A percentile compares a stretch with the other conserved stretches of the same genome.
These are phyloP conservation scores for Carabus problematicus DNA, from an alignment of 2,888 invertebrate species.

Conservation along the genomic window DNA sequence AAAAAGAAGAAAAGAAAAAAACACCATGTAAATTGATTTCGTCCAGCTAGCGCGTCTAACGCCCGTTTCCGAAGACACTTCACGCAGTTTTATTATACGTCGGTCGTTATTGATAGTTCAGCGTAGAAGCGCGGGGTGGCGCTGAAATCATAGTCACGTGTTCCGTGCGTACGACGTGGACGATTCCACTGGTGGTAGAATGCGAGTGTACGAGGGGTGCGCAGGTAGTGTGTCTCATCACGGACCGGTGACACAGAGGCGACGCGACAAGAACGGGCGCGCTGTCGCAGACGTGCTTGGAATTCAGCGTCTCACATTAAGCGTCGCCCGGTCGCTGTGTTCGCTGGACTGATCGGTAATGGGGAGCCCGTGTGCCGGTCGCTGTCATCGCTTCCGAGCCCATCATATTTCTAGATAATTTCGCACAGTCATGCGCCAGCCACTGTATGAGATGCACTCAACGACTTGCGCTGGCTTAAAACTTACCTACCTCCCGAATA, in stretches of 20 bases:
- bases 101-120: slow-evolving; percentile 44
- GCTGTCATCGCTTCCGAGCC: slow-evolving; percentile 50
- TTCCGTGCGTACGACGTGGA: slow-evolving; percentile 10
- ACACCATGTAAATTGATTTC: slow-evolving; percentile 51
- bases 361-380: slow-evolving; percentile 36
- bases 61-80: slow-evolving; percentile 48
- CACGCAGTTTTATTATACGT: slow-evolving; percentile 54
- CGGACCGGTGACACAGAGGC: slow-evolving; percentile 44
- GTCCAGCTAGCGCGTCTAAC: slow-evolving; percentile 27
- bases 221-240: slow-evolving; percentile 28
- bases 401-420: slow-evolving; percentile 54
- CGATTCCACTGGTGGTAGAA: slow-evolving; percentile 45
- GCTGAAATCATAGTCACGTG: slow-evolving; percentile 23
- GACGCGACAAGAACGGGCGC: slow-evolving; percentile 47
- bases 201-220: slow-evolving; percentile 18
- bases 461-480: not conserved
- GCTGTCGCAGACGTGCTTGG: slow-evolving; percentile 48
- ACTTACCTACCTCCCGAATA: slow-evolving; percentile 10
- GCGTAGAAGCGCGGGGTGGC: slow-evolving; percentile 8
- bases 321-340: slow-evolving; percentile 13
- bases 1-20: slow-evolving; percentile 47
- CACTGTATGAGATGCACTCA: slow-evolving; percentile 22
- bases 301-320: slow-evolving; percentile 48
- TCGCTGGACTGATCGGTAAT: slow-evolving; percentile 45
- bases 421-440: slow-evolving; percentile 52